Conservation (phyloP, 1,140 invertebrate genomes). For the Cylas formicarius region DNA sequence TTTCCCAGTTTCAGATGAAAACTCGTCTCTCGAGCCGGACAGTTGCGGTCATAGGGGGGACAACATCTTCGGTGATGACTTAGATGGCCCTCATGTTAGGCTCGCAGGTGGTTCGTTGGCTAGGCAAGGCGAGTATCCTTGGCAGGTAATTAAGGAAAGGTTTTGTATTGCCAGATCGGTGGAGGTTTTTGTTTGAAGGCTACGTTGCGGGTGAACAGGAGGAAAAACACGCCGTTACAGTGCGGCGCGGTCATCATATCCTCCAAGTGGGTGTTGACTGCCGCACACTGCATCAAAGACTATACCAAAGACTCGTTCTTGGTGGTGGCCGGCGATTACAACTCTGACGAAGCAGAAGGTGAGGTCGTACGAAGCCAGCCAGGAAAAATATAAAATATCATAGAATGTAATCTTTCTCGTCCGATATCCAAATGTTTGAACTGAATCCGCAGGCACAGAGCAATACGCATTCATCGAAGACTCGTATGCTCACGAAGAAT, state of each 20-base stretch:
- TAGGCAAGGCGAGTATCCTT: slow-evolving; percentile 61
- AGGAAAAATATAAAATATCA: too few relatives aligned
- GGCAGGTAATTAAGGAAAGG: slow-evolving; percentile 53
- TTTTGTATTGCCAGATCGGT: neutral
- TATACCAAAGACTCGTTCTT: slow-evolving; percentile 60
- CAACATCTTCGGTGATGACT: slow-evolving; percentile 42
- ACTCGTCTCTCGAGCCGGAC: slow-evolving; percentile 7
- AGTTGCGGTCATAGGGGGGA: slow-evolving; percentile 46
- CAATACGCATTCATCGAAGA: slow-evolving; percentile 60
- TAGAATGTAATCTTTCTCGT: slow-evolving; percentile 14
- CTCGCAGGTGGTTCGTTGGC: slow-evolving; percentile 52
- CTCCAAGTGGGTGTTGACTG: slow-evolving; percentile 64
- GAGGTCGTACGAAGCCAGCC: too few relatives aligned
- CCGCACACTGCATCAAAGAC: slow-evolving; percentile 69
- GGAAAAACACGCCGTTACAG: slow-evolving; percentile 56
- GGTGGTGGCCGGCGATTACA: slow-evolving; percentile 64
- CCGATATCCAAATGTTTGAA: too few relatives aligned
- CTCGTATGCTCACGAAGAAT: slow-evolving; percentile 59
- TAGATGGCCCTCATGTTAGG: slow-evolving; percentile 44
- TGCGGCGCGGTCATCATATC: slow-evolving; percentile 71
- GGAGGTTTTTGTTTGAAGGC: slow-evolving; percentile 45
- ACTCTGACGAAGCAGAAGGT: slow-evolving; percentile 56
- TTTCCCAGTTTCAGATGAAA: neutral
- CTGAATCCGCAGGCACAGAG: slow-evolving; percentile 51
- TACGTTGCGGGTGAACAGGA: slow-evolving; percentile 55